Conservation (phyloP, 2,888 invertebrate species). For the Calliopum simillimum region DNA sequence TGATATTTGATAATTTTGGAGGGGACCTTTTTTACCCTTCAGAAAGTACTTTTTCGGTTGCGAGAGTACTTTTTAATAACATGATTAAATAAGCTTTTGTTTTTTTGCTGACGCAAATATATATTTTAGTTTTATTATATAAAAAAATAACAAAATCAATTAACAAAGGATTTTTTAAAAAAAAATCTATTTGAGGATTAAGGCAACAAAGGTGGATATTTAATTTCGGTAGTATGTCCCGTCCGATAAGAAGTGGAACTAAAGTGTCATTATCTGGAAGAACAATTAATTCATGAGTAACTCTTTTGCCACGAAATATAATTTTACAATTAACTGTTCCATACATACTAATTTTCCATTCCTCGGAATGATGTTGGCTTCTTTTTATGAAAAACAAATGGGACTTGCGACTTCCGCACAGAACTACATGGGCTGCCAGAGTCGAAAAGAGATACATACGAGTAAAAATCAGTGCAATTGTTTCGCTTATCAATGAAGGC, state of each 20-base stretch:
- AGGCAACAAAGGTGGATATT: background rate
- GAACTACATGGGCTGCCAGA: slow-evolving; percentile 14
- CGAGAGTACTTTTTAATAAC: no score
- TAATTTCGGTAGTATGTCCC: background rate
- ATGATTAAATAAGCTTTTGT: no score
- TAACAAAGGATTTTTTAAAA: background rate
- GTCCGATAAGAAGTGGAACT: background rate
- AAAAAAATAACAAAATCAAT: no score
- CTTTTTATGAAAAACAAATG: background rate
- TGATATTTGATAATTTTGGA: no score
- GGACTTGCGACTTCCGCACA: background rate
- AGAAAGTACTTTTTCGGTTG: no score
- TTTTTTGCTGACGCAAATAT: no score
- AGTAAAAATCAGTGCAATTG: slow-evolving; percentile 23
- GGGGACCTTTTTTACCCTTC: no score
- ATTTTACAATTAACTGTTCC: background rate
- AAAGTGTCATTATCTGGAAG: background rate
- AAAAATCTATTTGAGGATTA: background rate
- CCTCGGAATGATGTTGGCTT: background rate
- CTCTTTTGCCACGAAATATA: background rate
- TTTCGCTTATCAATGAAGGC: slow-evolving; percentile 1
- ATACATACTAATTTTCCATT: background rate
- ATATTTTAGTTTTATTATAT: no score
- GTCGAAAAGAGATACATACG: no score
- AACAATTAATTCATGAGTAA: background rate